Conservation (phyloP, 1,140 invertebrate genomes). For the Apis mellifera region DNA sequence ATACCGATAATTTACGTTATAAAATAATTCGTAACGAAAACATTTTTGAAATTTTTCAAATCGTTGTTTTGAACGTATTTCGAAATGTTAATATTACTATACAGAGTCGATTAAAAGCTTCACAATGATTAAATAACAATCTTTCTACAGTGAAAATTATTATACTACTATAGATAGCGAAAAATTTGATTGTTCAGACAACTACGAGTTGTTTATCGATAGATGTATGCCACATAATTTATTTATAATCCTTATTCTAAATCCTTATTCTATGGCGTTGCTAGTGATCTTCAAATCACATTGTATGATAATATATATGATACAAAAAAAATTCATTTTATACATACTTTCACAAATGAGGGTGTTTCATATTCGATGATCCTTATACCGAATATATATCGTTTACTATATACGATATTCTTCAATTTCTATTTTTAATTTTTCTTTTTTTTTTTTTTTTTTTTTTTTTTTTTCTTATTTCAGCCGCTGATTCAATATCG, state of each 20-base stretch:
- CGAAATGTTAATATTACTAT: constrained; percentile 14
- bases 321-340: constrained; percentile 74
- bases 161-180: constrained; percentile 33
- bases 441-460: background rate
- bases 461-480: background rate
- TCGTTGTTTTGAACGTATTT: constrained; percentile 8
- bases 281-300: constrained; percentile 39
- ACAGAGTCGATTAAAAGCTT: constrained; percentile 41
- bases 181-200: constrained; percentile 52
- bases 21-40: constrained; percentile 4
- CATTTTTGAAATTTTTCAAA: background rate
- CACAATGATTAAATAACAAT: constrained; percentile 47
- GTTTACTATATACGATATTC: constrained; percentile 21
- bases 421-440: background rate
- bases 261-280: constrained; percentile 49
- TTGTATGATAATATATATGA: constrained; percentile 52
- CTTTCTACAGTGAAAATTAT: constrained; percentile 35
- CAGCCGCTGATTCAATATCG: constrained; percentile 14
- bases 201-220: constrained; percentile 39
- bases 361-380: constrained; percentile 21
- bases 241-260: constrained; percentile 34
- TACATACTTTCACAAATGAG: constrained; percentile 70
- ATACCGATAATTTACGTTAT: background rate
- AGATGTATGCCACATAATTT: constrained; percentile 58
- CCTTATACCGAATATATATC: constrained; percentile 30